Evolutionary conservation across 1,140 invertebrate species (phyloP).

Genomic region (Drosophila fuyamai): DNA sequence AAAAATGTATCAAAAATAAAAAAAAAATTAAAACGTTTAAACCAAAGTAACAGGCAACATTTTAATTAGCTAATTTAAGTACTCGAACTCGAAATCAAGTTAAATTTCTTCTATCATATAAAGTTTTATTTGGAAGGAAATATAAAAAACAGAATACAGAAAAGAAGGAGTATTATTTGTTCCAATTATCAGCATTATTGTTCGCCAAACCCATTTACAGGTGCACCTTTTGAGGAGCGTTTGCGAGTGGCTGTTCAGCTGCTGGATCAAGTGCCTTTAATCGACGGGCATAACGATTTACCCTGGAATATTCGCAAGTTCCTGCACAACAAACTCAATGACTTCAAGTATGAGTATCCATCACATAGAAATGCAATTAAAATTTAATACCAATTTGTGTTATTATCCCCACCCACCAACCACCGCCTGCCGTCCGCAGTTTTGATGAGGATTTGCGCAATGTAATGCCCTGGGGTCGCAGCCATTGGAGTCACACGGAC

Average conservation of each 20-base stretch:
- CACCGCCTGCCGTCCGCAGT: slow-evolving; percentile 63
- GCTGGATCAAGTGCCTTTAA: slow-evolving; percentile 88
- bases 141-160: too few relatives aligned
- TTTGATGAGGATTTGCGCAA: slow-evolving; percentile 90
- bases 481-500: slow-evolving; percentile 93
- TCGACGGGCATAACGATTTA: slow-evolving; percentile 95
- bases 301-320: slow-evolving; percentile 95
- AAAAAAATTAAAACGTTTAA: too few relatives aligned
- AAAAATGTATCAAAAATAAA: too few relatives aligned
- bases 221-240: slow-evolving; percentile 88
- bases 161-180: too few relatives aligned
- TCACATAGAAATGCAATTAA: slow-evolving; percentile 56
- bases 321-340: slow-evolving; percentile 93
- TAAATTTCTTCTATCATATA: too few relatives aligned
- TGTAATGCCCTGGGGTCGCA: slow-evolving; percentile 91
- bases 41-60: too few relatives aligned
- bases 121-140: too few relatives aligned
- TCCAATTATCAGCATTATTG: too few relatives aligned
- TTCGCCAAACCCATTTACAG: slow-evolving; percentile 28
- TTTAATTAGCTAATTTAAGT: too few relatives aligned
- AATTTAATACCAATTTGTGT: slow-evolving; percentile 46
- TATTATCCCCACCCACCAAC: slow-evolving; percentile 17
- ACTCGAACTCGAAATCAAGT: too few relatives aligned
- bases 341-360: slow-evolving; percentile 88
- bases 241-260: slow-evolving; percentile 87